Base-by-base conservation (phyloP, 1,140 invertebrate species). In the Rhynchophorus ferrugineus region DNA sequence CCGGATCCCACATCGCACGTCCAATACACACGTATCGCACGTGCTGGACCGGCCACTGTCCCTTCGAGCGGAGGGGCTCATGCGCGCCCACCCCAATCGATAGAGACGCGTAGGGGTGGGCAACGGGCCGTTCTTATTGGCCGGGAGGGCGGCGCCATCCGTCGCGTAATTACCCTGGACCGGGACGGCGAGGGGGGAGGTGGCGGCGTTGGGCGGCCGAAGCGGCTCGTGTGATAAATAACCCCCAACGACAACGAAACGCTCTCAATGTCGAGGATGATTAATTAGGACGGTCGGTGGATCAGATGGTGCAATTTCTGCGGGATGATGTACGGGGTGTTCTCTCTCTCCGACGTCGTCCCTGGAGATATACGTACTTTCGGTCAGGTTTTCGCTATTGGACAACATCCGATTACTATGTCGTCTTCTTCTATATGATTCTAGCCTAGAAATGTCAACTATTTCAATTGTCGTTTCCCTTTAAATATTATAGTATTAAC, bases 181-280 rank as follows among this genome's bases (percentile, higher is more conserved):
- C 57, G 52, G 58, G 61, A 5, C 59, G 58, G 56, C 43, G 55
- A 29, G 43, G 35, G 44, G 43, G 44, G 35, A 35, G 44, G 49
- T 35, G 49, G 45, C 36, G 5, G 24, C 24, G n/a, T n/a, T n/a
- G 42, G 35, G 47, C 49, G 34, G 16, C 44, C 24, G n/a, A n/a
- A n/a, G n/a, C 34, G 19, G 48, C 51, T 39, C 48, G 53, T 52
- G 58, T 60, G 58, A 58, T 58, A 58, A 58, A 58, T 58, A 58
- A 50, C 48, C 48, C 48, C 48, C 48, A 55, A 62, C 63, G 63
- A 65, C 63, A 63, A 59, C 61, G 61, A 65, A 65, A 65, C 58
- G 63, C 63, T 65, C 61, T 67, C 65, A 66, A 64, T 66, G 61
- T 61, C 60, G 58, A 61, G 59, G 60, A 67, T 67, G 65, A 67